Base-by-base conservation (phyloP, 2,888 invertebrate species). In the Dolomedes plantarius region DNA sequence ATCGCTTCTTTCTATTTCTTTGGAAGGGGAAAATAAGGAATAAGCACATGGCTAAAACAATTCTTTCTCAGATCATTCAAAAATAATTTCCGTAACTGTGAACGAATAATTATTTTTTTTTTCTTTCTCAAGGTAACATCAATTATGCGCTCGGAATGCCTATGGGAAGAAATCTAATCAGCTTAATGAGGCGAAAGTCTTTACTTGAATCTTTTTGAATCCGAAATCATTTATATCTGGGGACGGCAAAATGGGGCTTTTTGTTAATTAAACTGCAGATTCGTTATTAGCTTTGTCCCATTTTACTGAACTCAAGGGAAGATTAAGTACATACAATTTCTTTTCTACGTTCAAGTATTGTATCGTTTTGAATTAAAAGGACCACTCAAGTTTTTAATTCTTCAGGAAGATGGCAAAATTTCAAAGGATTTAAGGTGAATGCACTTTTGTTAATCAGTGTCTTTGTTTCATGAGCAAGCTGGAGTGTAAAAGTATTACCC, bases 251-350 rank as follows among this genome's bases (percentile, higher is more conserved):
- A 77, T 73, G 72, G 76, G 67, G 77, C 77, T 67, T 83, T 83
- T 83, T 83, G 77, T 83, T 83, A 83, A 83, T 83, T 83, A 83
- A 83, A 77, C 39, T 71, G 65, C n/a, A 23, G 56, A 72, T 68
- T 77, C 72, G 72, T 77, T 83, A 83, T 56, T 56, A 56, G 56
- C 28, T 28, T 69, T 69, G 39, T 69, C 56, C 16, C 23, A 23
- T 56, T 69, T 41, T 41, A 36, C 41, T 27, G 6, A 27, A 41
- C n/a, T 23, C 69, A 5, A 56, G 23, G 16, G 46, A 16, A 23
- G 19, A 23, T 23, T 56, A 16, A 23, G 23, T 56, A 11, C 16
- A 16, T 6, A 1, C 1, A 28, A 28, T 32, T 41, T 41, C 23
- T 23, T 69, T 32, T 23, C 28, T 69, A 6, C n/a, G 69, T 41